Evolutionary conservation across 1,140 invertebrate genomes (phyloP).

Genomic region (Bombus ignitus): DNA sequence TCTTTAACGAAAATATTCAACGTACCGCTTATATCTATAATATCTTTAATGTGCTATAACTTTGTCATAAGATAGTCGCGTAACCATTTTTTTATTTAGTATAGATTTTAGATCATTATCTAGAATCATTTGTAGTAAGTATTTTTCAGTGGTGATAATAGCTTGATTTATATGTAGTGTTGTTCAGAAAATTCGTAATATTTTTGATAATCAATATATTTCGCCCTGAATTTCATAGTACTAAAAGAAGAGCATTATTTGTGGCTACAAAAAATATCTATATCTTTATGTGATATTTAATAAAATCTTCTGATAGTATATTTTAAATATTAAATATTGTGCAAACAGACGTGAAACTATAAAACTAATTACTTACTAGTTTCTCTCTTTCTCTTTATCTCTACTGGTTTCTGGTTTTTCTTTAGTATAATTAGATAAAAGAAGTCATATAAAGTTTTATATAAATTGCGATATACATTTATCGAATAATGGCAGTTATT

Average conservation of each 20-base stretch:
- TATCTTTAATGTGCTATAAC: neutral
- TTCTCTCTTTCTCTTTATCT: too few relatives aligned
- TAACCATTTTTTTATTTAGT: too few relatives aligned
- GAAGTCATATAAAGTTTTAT: neutral
- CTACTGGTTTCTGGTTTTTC: neutral
- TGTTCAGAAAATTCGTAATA: too few relatives aligned
- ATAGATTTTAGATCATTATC: too few relatives aligned
- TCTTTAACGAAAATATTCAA: slow-evolving; percentile 8
- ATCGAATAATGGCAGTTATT: neutral
- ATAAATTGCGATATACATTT: neutral
- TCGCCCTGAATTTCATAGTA: too few relatives aligned
- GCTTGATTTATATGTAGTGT: neutral
- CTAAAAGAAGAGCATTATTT: too few relatives aligned
- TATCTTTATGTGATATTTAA: too few relatives aligned
- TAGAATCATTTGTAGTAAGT: neutral
- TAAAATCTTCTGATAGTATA: too few relatives aligned
- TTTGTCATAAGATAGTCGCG: too few relatives aligned
- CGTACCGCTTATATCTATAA: too few relatives aligned
- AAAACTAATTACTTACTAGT: slow-evolving; percentile 3
- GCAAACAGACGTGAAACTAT: neutral
- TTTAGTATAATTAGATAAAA: neutral
- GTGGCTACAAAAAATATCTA: too few relatives aligned
- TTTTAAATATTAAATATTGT: neutral
- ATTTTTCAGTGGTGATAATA: neutral
- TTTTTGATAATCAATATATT: too few relatives aligned